Evolutionary conservation across 2,797 vertebrate species (phyloP).

Genomic region (Rhynchonycteris naso): DNA sequence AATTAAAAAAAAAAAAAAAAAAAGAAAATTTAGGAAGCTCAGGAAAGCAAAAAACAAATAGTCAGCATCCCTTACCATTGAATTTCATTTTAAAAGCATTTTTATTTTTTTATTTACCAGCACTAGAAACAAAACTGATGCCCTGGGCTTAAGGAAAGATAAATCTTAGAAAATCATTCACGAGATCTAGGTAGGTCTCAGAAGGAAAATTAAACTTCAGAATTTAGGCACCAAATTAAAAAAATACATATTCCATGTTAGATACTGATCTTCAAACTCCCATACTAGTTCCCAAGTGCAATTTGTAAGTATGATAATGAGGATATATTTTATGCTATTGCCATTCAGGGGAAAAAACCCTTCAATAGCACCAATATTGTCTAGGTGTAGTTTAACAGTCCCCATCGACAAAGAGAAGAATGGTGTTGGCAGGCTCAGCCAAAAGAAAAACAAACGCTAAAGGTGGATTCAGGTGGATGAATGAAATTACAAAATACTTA

Average conservation of each 20-base stretch:
- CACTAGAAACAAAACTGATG: conserved; percentile 73
- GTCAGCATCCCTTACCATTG: conserved; percentile 78
- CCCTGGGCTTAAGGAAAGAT: neutral
- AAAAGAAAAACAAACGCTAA: neutral
- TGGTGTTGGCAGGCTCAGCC: fast-evolving
- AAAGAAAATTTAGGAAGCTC: no score
- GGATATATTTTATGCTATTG: neutral
- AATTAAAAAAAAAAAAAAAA: no score
- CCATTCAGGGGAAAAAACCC: neutral
- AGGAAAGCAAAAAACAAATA: conserved; percentile 75
- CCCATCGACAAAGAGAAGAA: neutral
- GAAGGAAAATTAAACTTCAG: conserved; percentile 45
- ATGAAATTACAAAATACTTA: neutral
- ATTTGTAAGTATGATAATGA: neutral
- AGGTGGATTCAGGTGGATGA: neutral
- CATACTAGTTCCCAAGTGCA: neutral
- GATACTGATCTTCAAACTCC: neutral
- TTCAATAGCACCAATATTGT: neutral
- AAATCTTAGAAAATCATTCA: neutral
- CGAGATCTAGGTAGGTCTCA: neutral
- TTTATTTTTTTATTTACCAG: conserved; percentile 85
- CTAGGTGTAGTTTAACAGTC: neutral
- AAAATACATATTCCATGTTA: neutral
- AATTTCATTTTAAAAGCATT: conserved; percentile 35
- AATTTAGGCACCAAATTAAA: neutral